Evolutionary conservation across 2,797 vertebrate species (phyloP).

Genomic region (Urophycis tenuis): DNA sequence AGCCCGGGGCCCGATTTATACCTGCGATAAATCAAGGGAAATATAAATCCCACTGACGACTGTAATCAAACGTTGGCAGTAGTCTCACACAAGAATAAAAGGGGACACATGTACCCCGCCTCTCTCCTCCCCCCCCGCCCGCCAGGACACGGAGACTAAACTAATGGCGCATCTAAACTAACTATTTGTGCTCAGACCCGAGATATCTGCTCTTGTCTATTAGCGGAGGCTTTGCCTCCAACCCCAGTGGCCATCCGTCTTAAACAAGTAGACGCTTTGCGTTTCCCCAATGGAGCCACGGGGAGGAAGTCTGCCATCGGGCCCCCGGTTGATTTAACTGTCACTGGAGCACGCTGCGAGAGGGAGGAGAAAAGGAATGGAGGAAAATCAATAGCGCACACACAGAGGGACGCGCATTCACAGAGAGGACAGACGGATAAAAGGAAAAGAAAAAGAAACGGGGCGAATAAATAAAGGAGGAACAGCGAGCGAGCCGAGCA

Average conservation of each 20-base stretch:
- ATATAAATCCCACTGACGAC: neutral
- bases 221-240: slow-evolving; percentile 24
- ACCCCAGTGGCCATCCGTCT: slow-evolving; percentile 36
- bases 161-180: slow-evolving; percentile 8
- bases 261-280: slow-evolving; percentile 43
- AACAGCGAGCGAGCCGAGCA: neutral
- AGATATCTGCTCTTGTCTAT: slow-evolving; percentile 32
- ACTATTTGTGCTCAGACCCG: slow-evolving; percentile 24
- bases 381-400: slow-evolving; percentile 49
- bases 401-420: slow-evolving; percentile 37
- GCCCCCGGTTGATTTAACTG: slow-evolving; percentile 47
- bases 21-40: neutral
- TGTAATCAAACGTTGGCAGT: neutral
- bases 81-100: neutral
- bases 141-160: neutral
- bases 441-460: slow-evolving; percentile 20
- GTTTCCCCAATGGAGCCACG: slow-evolving; percentile 34
- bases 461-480: slow-evolving; percentile 6
- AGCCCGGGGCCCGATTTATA: no score
- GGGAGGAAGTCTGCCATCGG: slow-evolving; percentile 33
- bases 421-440: slow-evolving; percentile 8
- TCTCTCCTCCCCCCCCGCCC: neutral
- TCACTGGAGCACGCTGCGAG: slow-evolving; percentile 33
- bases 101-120: neutral
- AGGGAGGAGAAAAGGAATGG: slow-evolving; percentile 38